Base-by-base conservation (phyloP, 2,888 invertebrate genomes). In the Gymnocheta viridis region DNA sequence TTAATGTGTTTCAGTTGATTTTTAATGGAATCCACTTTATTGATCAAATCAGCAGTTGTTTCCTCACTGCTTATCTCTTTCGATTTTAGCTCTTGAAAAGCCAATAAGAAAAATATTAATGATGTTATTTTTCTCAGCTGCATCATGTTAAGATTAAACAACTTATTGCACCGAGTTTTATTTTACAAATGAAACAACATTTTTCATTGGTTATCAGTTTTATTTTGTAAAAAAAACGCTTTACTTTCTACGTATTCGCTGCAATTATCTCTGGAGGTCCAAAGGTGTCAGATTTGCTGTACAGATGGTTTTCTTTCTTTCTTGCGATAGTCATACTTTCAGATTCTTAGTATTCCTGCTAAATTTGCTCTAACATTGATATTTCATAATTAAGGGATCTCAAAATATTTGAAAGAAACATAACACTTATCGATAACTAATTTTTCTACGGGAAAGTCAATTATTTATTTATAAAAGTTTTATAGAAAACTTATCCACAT, bases 1-100 rank as follows among this genome's bases (percentile, higher is more conserved):
- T 74, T 67, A 12, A 82, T 78, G 10, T 32, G 35, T 5, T 79
- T 66, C 2, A 79, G 27, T 29, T 82, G 67, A 49, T 35, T 47
- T 74, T 49, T 82, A 19, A 79, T 62, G 0, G 73, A 44, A 47
- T 54, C 17, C 3, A 82, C 41, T 54, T 54, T 51, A 12, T 24
- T 24, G 7, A 22, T 1, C 7, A 81, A 51, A 67, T 60, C 32
- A 44, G n/a, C 32, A 0, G 49, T 4, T 9, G 6, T 32, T 24
- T 41, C 22, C 7, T 66, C 58, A 3, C 56, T 12, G 2, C n/a
- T 38, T 5, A 60, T 19, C 19, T 67, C 47, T 38, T 51, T 6
- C 12, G 74, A 24, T n/a, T 54, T 76, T 24, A 56, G 19, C 7
- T n/a, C 6, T 44, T 66, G 64, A 22, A 44, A 17, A 12, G 29